phyloP scores from a whole-genome alignment of 2,113 vertebrate species.

The Lophura nycthemera region DNA sequence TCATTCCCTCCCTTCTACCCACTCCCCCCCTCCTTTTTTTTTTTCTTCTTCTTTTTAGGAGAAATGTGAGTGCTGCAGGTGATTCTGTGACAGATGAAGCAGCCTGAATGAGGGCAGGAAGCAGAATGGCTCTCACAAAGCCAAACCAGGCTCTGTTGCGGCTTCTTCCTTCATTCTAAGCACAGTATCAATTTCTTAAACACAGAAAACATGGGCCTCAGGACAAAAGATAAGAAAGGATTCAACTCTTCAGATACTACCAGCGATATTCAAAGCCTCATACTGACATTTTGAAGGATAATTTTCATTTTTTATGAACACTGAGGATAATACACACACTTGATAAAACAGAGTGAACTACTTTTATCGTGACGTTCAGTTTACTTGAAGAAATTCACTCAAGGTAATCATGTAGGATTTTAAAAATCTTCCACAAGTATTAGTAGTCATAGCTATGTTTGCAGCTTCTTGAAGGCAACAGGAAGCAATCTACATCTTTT shows the following conservation, averaged over 20 bases:
- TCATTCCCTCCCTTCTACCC: neutral
- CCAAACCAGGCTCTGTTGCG: rapidly evolving
- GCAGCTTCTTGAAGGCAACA: neutral
- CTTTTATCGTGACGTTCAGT: constrained; percentile 9
- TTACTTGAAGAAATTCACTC: constrained; percentile 32
- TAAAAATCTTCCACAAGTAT: constrained; percentile 27
- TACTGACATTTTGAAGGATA: neutral
- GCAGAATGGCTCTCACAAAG: neutral
- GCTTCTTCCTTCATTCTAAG: neutral
- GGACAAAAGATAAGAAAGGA: neutral
- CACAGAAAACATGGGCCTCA: neutral
- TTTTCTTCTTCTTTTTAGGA: neutral
- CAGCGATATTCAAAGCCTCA: neutral
- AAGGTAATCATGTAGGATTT: neutral
- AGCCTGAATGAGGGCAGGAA: neutral
- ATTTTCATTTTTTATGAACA: constrained; percentile 59
- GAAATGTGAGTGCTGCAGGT: neutral
- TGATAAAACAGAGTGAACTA: constrained; percentile 24
- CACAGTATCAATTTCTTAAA: neutral
- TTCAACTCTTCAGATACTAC: constrained; percentile 21
- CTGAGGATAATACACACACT: neutral
- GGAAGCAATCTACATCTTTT: neutral
- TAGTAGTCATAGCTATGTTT: constrained; percentile 5
- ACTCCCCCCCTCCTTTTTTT: neutral
- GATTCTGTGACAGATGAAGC: neutral